Evolutionary conservation across 2,113 vertebrate genomes (phyloP).

Genomic region (Psittacula cyanocephala): DNA sequence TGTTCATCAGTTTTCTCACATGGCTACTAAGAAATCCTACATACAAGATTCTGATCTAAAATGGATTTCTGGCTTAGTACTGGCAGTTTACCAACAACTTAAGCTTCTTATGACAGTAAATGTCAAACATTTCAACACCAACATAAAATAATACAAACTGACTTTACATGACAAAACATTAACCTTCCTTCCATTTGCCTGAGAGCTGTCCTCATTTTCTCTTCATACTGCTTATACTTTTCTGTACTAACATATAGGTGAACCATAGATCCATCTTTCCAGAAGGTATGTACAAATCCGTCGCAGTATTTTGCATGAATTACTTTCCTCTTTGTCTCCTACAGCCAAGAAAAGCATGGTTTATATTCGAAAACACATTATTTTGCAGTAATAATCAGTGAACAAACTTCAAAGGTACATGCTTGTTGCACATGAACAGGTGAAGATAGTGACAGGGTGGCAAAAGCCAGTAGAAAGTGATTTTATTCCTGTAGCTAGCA

Average conservation of each 20-base stretch:
- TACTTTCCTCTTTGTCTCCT: slow-evolving; percentile 76
- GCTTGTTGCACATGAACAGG: background rate
- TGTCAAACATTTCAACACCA: background rate
- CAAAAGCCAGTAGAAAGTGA: background rate
- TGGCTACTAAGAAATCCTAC: background rate
- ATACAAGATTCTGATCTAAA: background rate
- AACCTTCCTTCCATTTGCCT: slow-evolving; percentile 74
- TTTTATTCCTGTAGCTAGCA: background rate
- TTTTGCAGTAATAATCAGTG: background rate
- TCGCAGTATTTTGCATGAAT: slow-evolving; percentile 82
- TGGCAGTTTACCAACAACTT: background rate
- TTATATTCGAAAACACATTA: background rate
- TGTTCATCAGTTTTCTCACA: background rate
- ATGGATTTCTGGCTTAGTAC: background rate
- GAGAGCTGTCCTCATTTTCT: slow-evolving; percentile 69
- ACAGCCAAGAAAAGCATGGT: background rate
- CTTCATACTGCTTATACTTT: slow-evolving; percentile 70
- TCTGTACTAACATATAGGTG: slow-evolving; percentile 76
- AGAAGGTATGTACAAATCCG: slow-evolving; percentile 74
- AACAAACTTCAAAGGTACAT: background rate
- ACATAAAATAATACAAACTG: background rate
- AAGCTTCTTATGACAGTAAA: background rate
- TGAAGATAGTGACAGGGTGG: background rate
- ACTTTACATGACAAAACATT: background rate
- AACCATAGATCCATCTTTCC: slow-evolving; percentile 80